Evolutionary conservation across 2,797 vertebrate genomes (phyloP), one percentile per base, ranked within the genome.

Genomic region (Xiphorhynchus erythropygius): DNA sequence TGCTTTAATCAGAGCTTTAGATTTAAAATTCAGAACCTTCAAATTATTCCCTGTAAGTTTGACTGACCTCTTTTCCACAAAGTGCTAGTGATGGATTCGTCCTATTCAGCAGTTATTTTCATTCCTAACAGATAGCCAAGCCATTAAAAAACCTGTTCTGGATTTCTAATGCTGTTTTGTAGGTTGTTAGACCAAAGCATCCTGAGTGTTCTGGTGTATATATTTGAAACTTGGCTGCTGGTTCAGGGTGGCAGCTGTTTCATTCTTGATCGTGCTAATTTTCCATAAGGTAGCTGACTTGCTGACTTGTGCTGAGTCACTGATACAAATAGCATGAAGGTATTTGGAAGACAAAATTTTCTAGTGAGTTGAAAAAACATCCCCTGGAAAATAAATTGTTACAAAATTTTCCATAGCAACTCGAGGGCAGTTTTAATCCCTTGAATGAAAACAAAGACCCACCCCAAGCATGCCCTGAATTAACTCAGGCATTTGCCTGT

Each of bases 21-120:
- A 90, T 90, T 95, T 79, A 59, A 95, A 85, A 68, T 89, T 57
- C 30, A 37, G 65, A 80, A 82, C 71, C 62, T 92, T 68, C 85
- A 33, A 19, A 80, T 47, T 50, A 50, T 62, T 85, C 92, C 35
- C 65, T 3, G 0, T 39, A 49, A 46, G 11, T 77, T 11, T 55
- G 65, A 11, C 5, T 50, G 55, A 30, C 30, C 9, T 78, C 13
- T 60, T 7, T 33, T 53, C 6, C n/a, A 55, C 62, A 47, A 27
- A 81, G n/a, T 17, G 8, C 24, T 53, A n/a, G 11, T 25, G 47
- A 39, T 23, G 7, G 5, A 13, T 74, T 89, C 37, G 84, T 94
- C 17, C 18, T 37, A 4, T 55, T 87, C 39, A 60, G 4, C 17
- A 25, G 7, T 76, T 50, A 18, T 17, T 79, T 91, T 37, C 25